These are phyloP conservation scores for Drosophila acutilabella DNA, from an alignment of 2,888 invertebrate genomes.

Conservation along the genomic window DNA sequence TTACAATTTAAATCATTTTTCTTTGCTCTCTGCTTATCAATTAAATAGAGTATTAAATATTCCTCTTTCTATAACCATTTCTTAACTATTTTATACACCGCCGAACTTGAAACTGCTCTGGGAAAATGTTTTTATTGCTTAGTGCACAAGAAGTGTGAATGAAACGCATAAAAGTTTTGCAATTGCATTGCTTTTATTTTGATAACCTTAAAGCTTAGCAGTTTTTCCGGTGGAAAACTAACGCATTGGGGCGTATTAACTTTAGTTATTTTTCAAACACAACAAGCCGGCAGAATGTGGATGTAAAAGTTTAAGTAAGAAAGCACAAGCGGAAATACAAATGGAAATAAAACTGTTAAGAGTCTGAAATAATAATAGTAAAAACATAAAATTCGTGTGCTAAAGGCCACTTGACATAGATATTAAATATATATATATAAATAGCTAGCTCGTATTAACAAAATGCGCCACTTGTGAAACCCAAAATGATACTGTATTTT, in stretches of 20 bases:
- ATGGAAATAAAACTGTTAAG: background rate
- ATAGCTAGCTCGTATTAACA: conserved; percentile 48
- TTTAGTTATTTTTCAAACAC: conserved; percentile 51
- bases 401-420: conserved; percentile 35
- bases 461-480: conserved; percentile 52
- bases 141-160: conserved; percentile 44
- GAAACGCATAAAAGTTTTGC: conserved; percentile 41
- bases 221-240: conserved; percentile 24
- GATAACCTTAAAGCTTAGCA: conserved; percentile 42
- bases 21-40: too few relatives aligned
- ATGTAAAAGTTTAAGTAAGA: conserved; percentile 3
- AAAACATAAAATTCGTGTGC: conserved; percentile 21
- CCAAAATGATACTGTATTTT: conserved; percentile 12
- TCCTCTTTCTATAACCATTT: background rate
- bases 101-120: conserved; percentile 59
- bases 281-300: conserved; percentile 47
- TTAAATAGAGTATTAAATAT: background rate
- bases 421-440: conserved; percentile 54
- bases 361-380: background rate
- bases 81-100: background rate
- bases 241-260: conserved; percentile 52
- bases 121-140: conserved; percentile 59
- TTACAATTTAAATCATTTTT: too few relatives aligned
- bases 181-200: conserved; percentile 51
- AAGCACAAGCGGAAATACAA: background rate